These are phyloP conservation scores for Piezodorus guildinii DNA, from an alignment of 1,140 invertebrate species.

Conservation along the genomic window DNA sequence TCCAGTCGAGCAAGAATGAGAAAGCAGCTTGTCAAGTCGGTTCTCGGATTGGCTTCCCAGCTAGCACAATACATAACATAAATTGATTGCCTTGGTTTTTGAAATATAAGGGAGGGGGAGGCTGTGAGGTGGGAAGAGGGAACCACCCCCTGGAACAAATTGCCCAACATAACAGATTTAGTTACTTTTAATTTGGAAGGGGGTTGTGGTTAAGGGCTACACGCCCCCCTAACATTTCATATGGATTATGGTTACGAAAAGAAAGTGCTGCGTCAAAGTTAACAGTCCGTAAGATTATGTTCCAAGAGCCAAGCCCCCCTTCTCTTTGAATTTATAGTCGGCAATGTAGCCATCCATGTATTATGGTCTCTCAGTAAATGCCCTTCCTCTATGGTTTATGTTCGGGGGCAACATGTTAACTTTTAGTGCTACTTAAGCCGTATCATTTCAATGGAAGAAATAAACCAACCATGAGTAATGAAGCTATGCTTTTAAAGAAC, in stretches of 20 bases:
- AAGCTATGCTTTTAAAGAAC: too few species aligned
- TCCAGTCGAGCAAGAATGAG: too few species aligned
- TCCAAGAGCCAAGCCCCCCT: too few species aligned
- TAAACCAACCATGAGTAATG: too few species aligned
- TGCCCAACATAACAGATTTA: slow-evolving; percentile 12
- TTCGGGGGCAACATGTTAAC: too few species aligned
- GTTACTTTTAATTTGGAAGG: slow-evolving; percentile 12
- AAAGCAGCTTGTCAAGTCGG: too few species aligned
- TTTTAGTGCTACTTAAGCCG: too few species aligned
- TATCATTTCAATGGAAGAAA: too few species aligned
- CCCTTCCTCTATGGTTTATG: too few species aligned
- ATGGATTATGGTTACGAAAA: neutral
- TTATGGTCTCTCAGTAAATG: too few species aligned
- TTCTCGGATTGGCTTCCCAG: neutral
- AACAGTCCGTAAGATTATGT: slow-evolving; percentile 12
- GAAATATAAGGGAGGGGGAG: neutral
- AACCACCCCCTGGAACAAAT: neutral
- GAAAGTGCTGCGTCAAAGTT: slow-evolving; percentile 13
- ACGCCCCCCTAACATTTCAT: neutral
- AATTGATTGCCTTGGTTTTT: slow-evolving; percentile 7
- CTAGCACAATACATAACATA: neutral
- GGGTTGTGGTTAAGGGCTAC: neutral
- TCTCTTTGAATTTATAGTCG: too few species aligned
- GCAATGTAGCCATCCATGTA: too few species aligned
- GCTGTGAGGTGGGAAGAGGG: neutral